Base-by-base conservation (phyloP, 2,888 invertebrate genomes). In the Acleris holmiana region DNA sequence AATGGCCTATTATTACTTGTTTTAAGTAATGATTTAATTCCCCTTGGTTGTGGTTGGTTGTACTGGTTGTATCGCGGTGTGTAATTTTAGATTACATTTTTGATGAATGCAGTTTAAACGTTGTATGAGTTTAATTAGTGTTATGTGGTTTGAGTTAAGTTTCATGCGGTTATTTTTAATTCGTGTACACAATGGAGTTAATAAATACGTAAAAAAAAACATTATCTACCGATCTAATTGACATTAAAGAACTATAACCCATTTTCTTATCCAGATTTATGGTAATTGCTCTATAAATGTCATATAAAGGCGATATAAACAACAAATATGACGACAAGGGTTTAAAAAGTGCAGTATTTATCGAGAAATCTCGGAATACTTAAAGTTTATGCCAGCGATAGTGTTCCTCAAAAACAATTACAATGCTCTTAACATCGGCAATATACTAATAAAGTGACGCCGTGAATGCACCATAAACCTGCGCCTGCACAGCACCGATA, bases 361-460 rank as follows among this genome's bases (percentile, higher is more conserved):
- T 51, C 51, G 17, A 51, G 51, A 19, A 51, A 50, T 29, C 29
- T 1, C 2, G 44, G 17, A 44, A 44, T 44, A 44, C 44, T 50
- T 56, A 73, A 75, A 21, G 29, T 47, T 47, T 35, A 44, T 17
- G 17, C 56, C 68, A 73, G 68, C 58, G 68, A 73, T 67, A 72
- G 68, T 61, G 67, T 66, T 65, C 47, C 23, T 46, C 29, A 59
- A 73, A 76, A 80, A 79, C 78, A 77, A 79, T 78, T 79, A 80
- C 78, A 81, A 79, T 79, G 77, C 74, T 68, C 71, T 75, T 74
- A 76, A 73, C 75, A 74, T 75, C 70, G 73, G 73, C 73, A 77
- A 75, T 76, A 76, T 77, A 74, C 76, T 77, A 77, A 78, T 84
- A 82, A 82, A 79, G 69, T 77, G 74, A 76, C 74, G 73, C 73